Conservation (phyloP, 2,888 invertebrate species). For the Arctia plantaginis region DNA sequence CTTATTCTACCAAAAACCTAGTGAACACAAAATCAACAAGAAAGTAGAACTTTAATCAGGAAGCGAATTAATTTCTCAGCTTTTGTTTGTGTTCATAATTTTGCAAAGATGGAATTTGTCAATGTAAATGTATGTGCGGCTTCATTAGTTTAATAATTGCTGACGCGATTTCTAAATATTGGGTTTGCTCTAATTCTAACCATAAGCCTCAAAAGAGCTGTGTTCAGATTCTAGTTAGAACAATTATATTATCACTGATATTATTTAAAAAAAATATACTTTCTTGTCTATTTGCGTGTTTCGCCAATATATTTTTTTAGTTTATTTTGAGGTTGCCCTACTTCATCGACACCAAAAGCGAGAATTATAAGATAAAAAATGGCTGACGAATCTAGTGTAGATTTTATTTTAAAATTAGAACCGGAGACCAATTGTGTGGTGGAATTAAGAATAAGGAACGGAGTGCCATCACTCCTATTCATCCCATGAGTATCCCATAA, state of each 20-base stretch:
- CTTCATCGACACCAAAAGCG: too few relatives aligned
- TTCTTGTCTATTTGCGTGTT: too few relatives aligned
- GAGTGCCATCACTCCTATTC: too few relatives aligned
- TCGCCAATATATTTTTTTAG: too few relatives aligned
- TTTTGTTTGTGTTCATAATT: conserved; percentile 24
- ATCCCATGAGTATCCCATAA: too few relatives aligned
- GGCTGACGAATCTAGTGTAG: too few relatives aligned
- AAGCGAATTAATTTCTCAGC: conserved; percentile 27
- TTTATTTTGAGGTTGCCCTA: too few relatives aligned
- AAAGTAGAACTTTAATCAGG: conserved; percentile 35
- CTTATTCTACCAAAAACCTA: not conserved
- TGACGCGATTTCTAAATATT: not conserved
- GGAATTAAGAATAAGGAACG: too few relatives aligned
- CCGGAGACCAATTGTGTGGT: too few relatives aligned
- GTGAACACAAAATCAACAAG: conserved; percentile 18
- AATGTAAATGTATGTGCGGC: conserved; percentile 12
- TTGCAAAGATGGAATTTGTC: conserved; percentile 6
- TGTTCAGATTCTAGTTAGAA: not conserved
- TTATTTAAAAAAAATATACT: too few relatives aligned
- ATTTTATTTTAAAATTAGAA: too few relatives aligned
- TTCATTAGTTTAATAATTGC: conserved; percentile 6
- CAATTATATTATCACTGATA: not conserved
- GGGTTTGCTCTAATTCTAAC: not conserved
- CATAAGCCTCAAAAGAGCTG: not conserved
- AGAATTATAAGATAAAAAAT: too few relatives aligned